These are phyloP conservation scores for Stegodyphus dumicola DNA, from an alignment of 1,140 invertebrate genomes.

Conservation along the genomic window DNA sequence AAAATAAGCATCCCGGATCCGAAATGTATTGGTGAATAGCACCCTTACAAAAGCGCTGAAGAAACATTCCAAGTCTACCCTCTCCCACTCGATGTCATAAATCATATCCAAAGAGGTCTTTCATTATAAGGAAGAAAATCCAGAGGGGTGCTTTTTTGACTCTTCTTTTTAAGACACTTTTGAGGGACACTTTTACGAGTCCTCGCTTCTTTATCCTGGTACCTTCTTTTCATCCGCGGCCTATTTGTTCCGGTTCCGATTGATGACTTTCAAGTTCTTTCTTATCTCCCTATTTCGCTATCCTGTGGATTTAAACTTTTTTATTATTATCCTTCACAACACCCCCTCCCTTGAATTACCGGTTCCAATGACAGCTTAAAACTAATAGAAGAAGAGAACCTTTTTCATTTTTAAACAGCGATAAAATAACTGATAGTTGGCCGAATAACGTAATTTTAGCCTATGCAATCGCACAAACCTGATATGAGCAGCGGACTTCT, in stretches of 20 bases:
- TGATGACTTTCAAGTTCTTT: slow-evolving; percentile 36
- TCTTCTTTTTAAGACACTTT: slow-evolving; percentile 8
- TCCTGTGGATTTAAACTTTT: slow-evolving; percentile 10
- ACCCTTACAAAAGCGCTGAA: slow-evolving; percentile 26
- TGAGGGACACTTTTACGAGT: slow-evolving; percentile 34
- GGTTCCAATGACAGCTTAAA: slow-evolving; percentile 7
- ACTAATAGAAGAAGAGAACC: slow-evolving; percentile 14
- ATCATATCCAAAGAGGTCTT: slow-evolving; percentile 36
- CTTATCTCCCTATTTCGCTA: slow-evolving; percentile 1
- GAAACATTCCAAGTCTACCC: slow-evolving; percentile 33
- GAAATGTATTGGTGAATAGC: slow-evolving; percentile 31
- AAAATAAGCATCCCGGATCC: slow-evolving; percentile 10
- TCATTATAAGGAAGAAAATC: slow-evolving; percentile 46
- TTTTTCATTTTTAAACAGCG: not conserved
- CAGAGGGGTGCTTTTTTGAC: slow-evolving; percentile 9
- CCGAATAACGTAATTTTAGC: slow-evolving; percentile 20
- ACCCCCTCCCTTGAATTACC: not conserved
- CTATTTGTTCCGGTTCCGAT: slow-evolving; percentile 40
- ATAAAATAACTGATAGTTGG: not conserved
- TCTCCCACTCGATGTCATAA: slow-evolving; percentile 39
- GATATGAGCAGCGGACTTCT: not conserved
- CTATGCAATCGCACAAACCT: not conserved
- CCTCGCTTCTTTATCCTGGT: not conserved
- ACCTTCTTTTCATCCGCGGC: slow-evolving; percentile 25
- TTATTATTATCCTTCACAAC: not conserved